Evolutionary conservation across 2,113 vertebrate species (phyloP).

Genomic region (Morone chrysops): DNA sequence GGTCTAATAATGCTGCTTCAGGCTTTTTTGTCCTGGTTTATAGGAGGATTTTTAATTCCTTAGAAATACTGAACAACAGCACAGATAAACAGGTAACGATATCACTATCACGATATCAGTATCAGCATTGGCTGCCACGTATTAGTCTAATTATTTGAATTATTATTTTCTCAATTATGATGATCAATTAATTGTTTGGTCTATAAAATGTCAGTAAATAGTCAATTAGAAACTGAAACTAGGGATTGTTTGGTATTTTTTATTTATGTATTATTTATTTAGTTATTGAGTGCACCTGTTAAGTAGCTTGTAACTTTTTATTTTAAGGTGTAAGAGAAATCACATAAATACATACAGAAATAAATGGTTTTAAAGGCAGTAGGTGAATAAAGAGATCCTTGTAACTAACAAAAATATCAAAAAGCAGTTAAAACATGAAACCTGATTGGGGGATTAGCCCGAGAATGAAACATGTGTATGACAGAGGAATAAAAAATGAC

Average conservation of each 20-base stretch:
- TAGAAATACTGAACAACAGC: not conserved
- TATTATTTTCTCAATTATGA: not conserved
- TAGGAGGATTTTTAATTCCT: not conserved
- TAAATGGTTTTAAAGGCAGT: not conserved
- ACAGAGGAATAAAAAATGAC: not conserved
- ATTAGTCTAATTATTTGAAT: not conserved
- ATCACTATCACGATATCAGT: not conserved
- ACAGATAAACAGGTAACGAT: not conserved
- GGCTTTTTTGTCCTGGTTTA: not conserved
- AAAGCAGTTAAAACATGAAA: not conserved
- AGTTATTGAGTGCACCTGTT: too few relatives aligned
- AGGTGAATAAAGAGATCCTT: not conserved
- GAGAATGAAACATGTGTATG: not conserved
- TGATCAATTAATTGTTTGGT: not conserved
- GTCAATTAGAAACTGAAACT: not conserved
- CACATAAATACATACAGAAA: not conserved
- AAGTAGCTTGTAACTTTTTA: too few relatives aligned
- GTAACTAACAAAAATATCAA: not conserved
- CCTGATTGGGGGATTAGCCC: not conserved
- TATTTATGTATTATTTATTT: too few relatives aligned
- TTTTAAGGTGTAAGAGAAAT: too few relatives aligned
- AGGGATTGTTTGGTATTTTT: not conserved
- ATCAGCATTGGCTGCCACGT: not conserved
- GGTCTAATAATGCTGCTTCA: not conserved
- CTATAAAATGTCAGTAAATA: not conserved